Evolutionary conservation across 2,888 invertebrate genomes (phyloP), one percentile per base, ranked within the genome.

Genomic region (Chromoteleia sp.): DNA sequence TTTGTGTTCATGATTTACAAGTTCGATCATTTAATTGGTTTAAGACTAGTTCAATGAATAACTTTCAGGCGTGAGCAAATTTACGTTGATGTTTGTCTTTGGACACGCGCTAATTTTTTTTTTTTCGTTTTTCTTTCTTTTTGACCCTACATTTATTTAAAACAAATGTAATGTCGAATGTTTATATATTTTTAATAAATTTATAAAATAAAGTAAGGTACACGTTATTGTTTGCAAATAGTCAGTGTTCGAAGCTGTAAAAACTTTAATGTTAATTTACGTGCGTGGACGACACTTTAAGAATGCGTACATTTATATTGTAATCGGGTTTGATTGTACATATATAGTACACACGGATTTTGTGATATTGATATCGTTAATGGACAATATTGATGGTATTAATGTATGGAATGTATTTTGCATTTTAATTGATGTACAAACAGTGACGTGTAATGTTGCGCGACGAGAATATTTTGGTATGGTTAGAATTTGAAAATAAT

Each of bases 161-260:
- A 43, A 61, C 33, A 70, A 56, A 56, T 59, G 65, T 71, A 71
- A 78, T 71, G 77, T 71, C 77, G 65, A 78, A 78, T 71, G 77
- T 78, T 78, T 71, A 39, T 77, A 70, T 71, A 71, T 71, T 71
- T 76, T 78, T 48, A 78, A 78, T 78, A 29, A 78, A 71, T 78
- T 63, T 70, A 65, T 78, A 4, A 33, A 58, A 43, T 63, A 65
- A 78, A 78, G 70, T 78, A 78, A 78, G 71, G 77, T 71, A 78
- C 30, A 56, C 56, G 63, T 71, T 78, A 71, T 71, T 78, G 77
- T 78, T 78, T 71, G 45, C 48, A 50, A 71, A 77, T 70, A 43
- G 29, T 36, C 29, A 45, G 50, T 63, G 17, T 12, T 56, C n/a
- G 29, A 30, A 56, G 33, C 8, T 56, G 29, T 30, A 41, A 36